Base-by-base conservation (phyloP, 2,797 vertebrate genomes). In the Gambelia wislizenii region DNA sequence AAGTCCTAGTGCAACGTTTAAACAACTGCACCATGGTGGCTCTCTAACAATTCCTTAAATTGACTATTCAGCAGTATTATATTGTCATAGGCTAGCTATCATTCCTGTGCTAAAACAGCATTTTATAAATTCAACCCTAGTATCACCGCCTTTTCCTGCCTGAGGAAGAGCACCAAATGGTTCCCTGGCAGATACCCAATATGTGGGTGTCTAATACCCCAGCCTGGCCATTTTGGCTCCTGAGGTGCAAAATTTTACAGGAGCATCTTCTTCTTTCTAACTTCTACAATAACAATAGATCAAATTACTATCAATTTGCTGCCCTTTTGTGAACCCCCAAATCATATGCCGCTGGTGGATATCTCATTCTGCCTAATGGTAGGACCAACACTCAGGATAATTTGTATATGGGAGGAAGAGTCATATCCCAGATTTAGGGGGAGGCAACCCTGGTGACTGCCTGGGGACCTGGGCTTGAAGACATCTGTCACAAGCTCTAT, bases 91-190 rank as follows among this genome's bases (percentile, higher is more conserved):
- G 0, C 0, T 0, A 0, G 42, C 33, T 90, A 85, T 1, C 0
- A 0, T 61, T 75, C 36, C 90, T 47, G n/a, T 72, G 14, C 56
- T 12, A 10, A 89, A 25, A 42, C 52, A 5, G 0, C 0, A 5
- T 36, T 75, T 82, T 44, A 30, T 75, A 59, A 39, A n/a, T 36
- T n/a, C 61, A 33, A 83, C 83, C 7, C 5, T 92, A 92, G 91
- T 91, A 18, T 67, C 89, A 92, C 90, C 89, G 25, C 25, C 6
- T 54, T 49, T 72, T 72, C 5, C 13, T 36, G 10, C 3, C 47
- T 14, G 20, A 70, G n/a, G 10, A 61, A 36, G 36, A 44, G 25
- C 27, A 82, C 13, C 80, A 82, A 82, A 82, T 82, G 80, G n/a
- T n/a, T 79, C 6, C 47, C 74, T 30, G n/a, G 4, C 25, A 42